Evolutionary conservation across 2,113 vertebrate genomes (phyloP).

Genomic region (Chroicocephalus ridibundus): DNA sequence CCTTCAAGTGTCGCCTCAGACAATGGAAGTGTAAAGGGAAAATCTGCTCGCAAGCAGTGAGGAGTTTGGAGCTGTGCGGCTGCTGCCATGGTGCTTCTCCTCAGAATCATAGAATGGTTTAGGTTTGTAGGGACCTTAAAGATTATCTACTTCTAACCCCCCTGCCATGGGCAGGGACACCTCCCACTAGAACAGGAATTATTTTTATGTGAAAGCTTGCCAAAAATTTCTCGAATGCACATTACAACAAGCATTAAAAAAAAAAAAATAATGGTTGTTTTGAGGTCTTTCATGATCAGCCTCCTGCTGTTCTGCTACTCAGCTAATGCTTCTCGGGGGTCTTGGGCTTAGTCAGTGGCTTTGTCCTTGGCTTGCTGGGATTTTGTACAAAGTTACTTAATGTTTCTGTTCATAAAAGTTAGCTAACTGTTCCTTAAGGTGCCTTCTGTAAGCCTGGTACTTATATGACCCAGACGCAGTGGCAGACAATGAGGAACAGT

Average conservation of each 20-base stretch:
- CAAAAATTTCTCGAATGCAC: neutral
- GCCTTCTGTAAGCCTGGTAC: too few species aligned
- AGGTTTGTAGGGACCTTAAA: neutral
- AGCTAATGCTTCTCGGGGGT: neutral
- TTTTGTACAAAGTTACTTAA: neutral
- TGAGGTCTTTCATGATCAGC: neutral
- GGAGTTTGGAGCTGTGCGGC: neutral
- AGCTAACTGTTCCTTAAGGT: neutral
- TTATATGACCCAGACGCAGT: fast-evolving
- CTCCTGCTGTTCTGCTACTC: neutral
- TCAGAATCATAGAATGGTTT: neutral
- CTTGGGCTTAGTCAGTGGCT: neutral
- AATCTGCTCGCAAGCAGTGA: fast-evolving
- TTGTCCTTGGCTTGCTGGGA: neutral
- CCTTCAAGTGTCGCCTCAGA: neutral
- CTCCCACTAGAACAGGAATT: neutral
- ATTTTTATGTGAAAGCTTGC: neutral
- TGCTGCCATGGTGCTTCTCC: neutral
- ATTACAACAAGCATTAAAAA: neutral
- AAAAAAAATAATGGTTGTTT: neutral
- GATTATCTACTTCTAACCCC: neutral
- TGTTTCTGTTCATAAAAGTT: neutral
- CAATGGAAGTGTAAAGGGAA: neutral
- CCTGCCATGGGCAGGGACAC: neutral
- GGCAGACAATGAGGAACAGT: neutral